Evolutionary conservation across 2,113 vertebrate genomes (phyloP), one percentile per base, ranked within the genome.

Genomic region (Sapayoa aenigma): DNA sequence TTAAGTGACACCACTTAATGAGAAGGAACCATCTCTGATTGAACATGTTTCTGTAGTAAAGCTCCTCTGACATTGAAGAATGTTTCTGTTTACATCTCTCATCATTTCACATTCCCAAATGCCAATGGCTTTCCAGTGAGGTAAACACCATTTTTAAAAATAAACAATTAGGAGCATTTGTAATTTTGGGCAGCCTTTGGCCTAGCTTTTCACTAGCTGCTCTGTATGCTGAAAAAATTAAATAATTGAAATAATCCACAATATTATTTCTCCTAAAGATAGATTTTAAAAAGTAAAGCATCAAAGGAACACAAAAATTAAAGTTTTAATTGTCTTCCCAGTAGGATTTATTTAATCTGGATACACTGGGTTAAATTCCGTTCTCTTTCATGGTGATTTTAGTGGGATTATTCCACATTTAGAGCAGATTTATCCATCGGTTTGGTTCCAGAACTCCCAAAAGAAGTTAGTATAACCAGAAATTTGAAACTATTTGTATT

Each of bases 1-100:
- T 91, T 93, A 96, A 93, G 79, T 55, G 80, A 49, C 89, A 84
- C 52, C n/a, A 30, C 59, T 95, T 93, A 92, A 92, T 65, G 67
- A 93, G 93, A 77, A 95, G 89, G 90, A 90, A 69, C 39, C 68
- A 75, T 71, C 1, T 2, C 46, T 90, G 84, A 93, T 2, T 49
- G 44, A 88, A 53, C 9, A 9, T 2, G 41, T 28, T 35, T n/a
- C 62, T 28, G 52, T 14, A 24, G 59, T n/a, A 84, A 62, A 55
- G 84, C 59, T 84, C n/a, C 59, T 80, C 56, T 90, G 82, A 89
- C 44, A 66, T 16, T 49, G 94, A 95, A 76, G 53, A 56, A 93
- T 84, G 80, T 31, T 85, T 76, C 83, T 92, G 84, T 67, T 97
- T 76, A 87, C 60, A 19, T 52, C 85, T 72, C 52, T 91, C 79